Percentiles rank a stretch among this genome's conserved stretches.
These are phyloP conservation scores for Musca vetustissima DNA, from an alignment of 1,140 invertebrate species.

Conservation along the genomic window DNA sequence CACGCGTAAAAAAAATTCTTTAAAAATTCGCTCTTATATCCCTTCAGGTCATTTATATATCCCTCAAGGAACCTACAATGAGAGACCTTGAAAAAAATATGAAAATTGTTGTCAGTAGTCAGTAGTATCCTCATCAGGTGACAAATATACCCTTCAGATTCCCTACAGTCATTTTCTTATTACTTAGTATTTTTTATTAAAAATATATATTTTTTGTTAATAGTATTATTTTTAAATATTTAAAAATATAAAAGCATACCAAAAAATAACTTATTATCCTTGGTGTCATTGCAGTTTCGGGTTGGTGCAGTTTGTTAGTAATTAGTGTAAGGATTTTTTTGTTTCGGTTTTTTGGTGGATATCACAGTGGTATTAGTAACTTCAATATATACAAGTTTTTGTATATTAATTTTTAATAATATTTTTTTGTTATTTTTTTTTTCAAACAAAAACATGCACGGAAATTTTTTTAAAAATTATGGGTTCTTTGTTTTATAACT, in stretches of 20 bases:
- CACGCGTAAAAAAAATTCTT: no score
- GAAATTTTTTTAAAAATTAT: background rate
- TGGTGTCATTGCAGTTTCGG: constrained; percentile 39
- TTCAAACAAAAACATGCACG: no score
- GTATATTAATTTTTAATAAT: background rate
- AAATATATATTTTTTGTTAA: background rate
- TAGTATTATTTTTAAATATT: background rate
- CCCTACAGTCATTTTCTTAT: no score
- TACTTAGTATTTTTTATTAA: no score
- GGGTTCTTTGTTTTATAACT: background rate
- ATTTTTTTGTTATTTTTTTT: background rate
- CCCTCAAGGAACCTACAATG: no score
- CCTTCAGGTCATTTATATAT: no score
- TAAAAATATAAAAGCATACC: constrained; percentile 35
- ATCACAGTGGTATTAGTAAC: background rate
- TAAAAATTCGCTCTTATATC: no score
- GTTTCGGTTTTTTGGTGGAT: no score
- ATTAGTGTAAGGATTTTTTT: background rate
- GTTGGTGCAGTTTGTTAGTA: background rate
- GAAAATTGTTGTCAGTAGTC: no score
- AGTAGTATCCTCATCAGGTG: no score
- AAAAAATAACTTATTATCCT: constrained; percentile 50
- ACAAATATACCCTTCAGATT: no score
- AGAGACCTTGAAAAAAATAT: no score
- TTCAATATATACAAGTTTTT: background rate